Evolutionary conservation across 2,113 vertebrate genomes (phyloP).

Genomic region (Gorsachius goisagi): DNA sequence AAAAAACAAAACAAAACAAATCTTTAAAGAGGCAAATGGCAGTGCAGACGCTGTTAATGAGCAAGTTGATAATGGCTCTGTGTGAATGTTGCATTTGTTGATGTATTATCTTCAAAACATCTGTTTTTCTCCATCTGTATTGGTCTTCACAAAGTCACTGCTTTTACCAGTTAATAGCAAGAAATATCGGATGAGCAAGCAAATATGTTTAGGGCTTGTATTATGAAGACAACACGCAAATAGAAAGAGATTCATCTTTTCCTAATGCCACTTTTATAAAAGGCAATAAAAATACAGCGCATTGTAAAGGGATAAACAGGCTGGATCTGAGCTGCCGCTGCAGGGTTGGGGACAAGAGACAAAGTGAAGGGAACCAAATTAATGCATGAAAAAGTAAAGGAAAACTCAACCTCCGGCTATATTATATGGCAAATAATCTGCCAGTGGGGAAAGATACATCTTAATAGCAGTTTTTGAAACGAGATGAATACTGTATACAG

Average conservation of each 20-base stretch:
- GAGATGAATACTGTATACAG: conserved; percentile 50
- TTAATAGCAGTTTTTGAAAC: conserved; percentile 55
- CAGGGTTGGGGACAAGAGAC: neutral
- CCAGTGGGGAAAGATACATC: conserved; percentile 58
- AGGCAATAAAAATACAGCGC: neutral
- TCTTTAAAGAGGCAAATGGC: neutral
- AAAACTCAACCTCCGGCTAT: neutral
- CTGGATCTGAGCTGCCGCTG: neutral
- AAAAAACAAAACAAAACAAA: neutral
- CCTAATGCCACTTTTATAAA: neutral
- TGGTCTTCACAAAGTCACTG: neutral
- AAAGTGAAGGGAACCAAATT: conserved; percentile 47
- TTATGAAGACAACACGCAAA: conserved; percentile 8
- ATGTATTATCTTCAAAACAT: conserved; percentile 20
- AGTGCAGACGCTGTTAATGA: neutral
- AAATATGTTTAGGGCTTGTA: conserved; percentile 43
- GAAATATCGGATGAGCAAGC: conserved; percentile 49
- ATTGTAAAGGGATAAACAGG: conserved; percentile 48
- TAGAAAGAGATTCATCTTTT: conserved; percentile 38
- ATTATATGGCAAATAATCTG: conserved; percentile 54
- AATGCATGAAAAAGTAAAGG: conserved; percentile 30
- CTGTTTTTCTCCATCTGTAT: conserved; percentile 13
- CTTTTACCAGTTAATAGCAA: conserved; percentile 30
- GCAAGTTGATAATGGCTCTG: neutral
- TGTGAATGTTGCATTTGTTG: neutral